phyloP scores from a whole-genome alignment of 2,113 vertebrate genomes.

The Butorides virescens region DNA sequence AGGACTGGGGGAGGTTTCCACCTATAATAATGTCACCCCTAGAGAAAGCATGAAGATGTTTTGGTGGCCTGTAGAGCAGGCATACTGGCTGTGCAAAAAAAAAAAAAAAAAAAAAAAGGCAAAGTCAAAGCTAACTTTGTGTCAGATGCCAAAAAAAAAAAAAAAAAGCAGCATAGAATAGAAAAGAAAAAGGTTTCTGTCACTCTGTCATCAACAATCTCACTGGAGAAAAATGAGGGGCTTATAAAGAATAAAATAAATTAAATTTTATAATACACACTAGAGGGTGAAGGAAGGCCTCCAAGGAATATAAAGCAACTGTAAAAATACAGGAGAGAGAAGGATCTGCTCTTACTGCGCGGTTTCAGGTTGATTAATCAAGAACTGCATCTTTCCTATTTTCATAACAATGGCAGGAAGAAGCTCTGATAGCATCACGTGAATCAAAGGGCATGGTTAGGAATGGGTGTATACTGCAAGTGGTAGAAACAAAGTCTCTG shows the following conservation, averaged over 20 bases:
- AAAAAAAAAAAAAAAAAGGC: too few species aligned
- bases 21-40: not conserved
- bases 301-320: not conserved
- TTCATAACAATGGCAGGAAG: not conserved
- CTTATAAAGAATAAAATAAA: not conserved
- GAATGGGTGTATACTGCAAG: not conserved
- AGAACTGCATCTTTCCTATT: not conserved
- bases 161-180: not conserved
- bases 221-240: not conserved
- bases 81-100: not conserved
- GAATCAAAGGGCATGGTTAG: not conserved
- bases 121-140: not conserved
- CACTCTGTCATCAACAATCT: not conserved
- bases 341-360: not conserved
- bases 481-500: not conserved
- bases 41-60: not conserved
- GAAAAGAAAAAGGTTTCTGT: not conserved
- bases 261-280: not conserved
- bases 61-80: not conserved
- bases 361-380: not conserved
- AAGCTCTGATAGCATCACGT: not conserved
- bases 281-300: not conserved
- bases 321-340: not conserved
- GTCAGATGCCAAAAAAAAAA: not conserved
- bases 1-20: not conserved